Evolutionary conservation across 2,888 invertebrate genomes (phyloP).

Genomic region (Acleris emargana): DNA sequence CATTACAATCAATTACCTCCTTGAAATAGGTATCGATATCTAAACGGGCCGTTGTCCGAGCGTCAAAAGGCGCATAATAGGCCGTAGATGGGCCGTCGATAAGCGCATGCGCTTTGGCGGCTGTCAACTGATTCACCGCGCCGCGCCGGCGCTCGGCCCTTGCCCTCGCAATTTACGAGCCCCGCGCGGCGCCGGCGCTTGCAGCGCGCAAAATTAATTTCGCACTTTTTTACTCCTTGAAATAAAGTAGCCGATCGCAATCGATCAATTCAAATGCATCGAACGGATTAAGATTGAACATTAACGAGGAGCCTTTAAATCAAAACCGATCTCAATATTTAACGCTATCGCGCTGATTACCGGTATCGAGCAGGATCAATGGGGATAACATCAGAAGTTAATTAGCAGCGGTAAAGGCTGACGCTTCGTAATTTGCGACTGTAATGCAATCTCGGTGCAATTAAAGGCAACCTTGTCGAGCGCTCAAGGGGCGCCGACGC

Average conservation of each 20-base stretch:
- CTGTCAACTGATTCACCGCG: constrained; percentile 79
- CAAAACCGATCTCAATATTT: constrained; percentile 32
- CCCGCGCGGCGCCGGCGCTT: constrained; percentile 61
- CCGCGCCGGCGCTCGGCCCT: constrained; percentile 75
- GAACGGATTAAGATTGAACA: constrained; percentile 25
- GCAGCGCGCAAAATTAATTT: constrained; percentile 36
- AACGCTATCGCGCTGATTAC: constrained; percentile 30
- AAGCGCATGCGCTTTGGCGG: constrained; percentile 61
- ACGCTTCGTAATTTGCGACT: constrained; percentile 35
- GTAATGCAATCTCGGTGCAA: constrained; percentile 43
- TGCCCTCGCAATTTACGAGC: constrained; percentile 75
- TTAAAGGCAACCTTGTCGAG: constrained; percentile 46
- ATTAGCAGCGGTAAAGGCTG: constrained; percentile 35
- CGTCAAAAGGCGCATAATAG: constrained; percentile 79
- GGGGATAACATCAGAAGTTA: constrained; percentile 37
- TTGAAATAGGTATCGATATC: constrained; percentile 51
- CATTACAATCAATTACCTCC: constrained; percentile 27
- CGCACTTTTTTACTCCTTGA: constrained; percentile 26
- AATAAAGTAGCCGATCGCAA: constrained; percentile 31
- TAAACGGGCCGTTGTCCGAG: constrained; percentile 66
- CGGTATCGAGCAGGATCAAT: constrained; percentile 32
- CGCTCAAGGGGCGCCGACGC: constrained; percentile 62
- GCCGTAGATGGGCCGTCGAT: constrained; percentile 75
- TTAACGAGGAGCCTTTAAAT: constrained; percentile 27
- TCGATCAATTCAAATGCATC: constrained; percentile 21